Conservation (phyloP, 2,888 invertebrate species). For the Drosophila longiperda region DNA sequence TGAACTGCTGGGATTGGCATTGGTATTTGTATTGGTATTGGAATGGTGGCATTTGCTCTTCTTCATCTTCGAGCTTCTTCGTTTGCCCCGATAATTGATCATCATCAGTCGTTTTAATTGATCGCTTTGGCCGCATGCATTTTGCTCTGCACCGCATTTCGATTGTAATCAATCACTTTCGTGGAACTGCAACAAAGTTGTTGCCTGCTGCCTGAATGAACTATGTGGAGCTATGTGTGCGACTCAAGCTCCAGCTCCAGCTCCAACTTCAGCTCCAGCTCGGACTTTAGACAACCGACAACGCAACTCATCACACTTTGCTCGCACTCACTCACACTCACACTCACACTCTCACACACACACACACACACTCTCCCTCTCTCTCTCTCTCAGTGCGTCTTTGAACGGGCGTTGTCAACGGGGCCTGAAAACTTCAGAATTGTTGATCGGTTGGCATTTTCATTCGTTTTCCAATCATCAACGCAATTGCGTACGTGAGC, state of each 20-base stretch:
- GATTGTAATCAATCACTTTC: slow-evolving; percentile 81
- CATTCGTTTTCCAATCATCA: slow-evolving; percentile 71
- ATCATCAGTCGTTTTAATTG: slow-evolving; percentile 80
- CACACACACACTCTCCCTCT: not conserved
- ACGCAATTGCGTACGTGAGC: slow-evolving; percentile 76
- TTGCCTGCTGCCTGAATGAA: slow-evolving; percentile 46
- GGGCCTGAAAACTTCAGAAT: slow-evolving; percentile 32
- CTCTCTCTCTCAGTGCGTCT: not conserved
- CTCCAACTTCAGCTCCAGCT: not conserved
- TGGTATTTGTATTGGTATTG: slow-evolving; percentile 14
- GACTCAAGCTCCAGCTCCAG: slow-evolving; percentile 1
- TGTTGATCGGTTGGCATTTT: slow-evolving; percentile 50
- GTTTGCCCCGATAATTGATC: slow-evolving; percentile 71
- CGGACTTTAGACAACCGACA: slow-evolving; percentile 4
- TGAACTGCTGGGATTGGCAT: slow-evolving; percentile 32
- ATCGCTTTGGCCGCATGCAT: slow-evolving; percentile 65
- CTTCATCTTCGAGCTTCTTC: slow-evolving; percentile 35
- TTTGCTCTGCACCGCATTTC: slow-evolving; percentile 52
- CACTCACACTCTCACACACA: not conserved
- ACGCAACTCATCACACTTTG: slow-evolving; percentile 11
- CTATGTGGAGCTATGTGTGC: slow-evolving; percentile 57
- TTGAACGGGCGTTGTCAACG: slow-evolving; percentile 65
- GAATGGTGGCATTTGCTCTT: slow-evolving; percentile 22
- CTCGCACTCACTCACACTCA: not conserved
- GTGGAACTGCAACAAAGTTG: slow-evolving; percentile 62